Percentiles rank a stretch among this genome's conserved stretches.
phyloP scores from a whole-genome alignment of 2,797 vertebrate genomes.

The Acipenser transmontanus region DNA sequence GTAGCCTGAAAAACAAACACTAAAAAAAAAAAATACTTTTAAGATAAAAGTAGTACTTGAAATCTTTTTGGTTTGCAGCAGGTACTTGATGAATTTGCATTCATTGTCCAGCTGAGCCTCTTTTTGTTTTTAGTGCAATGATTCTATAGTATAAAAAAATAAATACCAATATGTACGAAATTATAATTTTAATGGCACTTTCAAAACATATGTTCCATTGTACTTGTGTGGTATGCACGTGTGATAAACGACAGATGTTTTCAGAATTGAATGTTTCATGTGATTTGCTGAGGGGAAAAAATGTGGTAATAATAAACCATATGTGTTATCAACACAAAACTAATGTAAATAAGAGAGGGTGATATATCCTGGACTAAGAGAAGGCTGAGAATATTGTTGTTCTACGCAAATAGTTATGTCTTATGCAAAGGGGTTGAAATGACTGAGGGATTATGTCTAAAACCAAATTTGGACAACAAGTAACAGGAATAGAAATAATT shows the following conservation, averaged over 20 bases:
- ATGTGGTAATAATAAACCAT: conserved; percentile 26
- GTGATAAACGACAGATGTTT: conserved; percentile 25
- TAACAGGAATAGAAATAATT: too few species aligned
- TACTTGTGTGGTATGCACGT: conserved; percentile 29
- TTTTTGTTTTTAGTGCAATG: conserved; percentile 35
- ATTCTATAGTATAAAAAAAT: conserved; percentile 24
- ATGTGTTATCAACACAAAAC: conserved; percentile 32
- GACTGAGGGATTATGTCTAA: too few species aligned
- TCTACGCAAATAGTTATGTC: too few species aligned
- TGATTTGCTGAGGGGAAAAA: conserved; percentile 28
- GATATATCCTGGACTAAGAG: conserved; percentile 13
- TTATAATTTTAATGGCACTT: conserved; percentile 43
- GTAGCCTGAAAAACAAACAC: background rate
- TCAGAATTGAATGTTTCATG: conserved; percentile 25
- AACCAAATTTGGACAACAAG: too few species aligned
- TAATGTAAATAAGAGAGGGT: conserved; percentile 38
- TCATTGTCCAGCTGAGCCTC: conserved; percentile 37
- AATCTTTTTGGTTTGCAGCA: conserved; percentile 42
- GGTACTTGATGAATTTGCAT: conserved; percentile 51
- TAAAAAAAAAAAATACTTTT: conserved; percentile 1
- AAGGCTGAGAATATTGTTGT: conserved; percentile 24
- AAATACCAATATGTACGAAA: conserved; percentile 35
- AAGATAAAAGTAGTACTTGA: conserved; percentile 49
- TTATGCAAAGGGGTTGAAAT: too few species aligned
- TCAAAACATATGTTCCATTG: conserved; percentile 13